Percentiles rank a stretch among this genome's conserved stretches.
Conservation (phyloP, 2,113 vertebrate species). For the Callipepla squamata region DNA sequence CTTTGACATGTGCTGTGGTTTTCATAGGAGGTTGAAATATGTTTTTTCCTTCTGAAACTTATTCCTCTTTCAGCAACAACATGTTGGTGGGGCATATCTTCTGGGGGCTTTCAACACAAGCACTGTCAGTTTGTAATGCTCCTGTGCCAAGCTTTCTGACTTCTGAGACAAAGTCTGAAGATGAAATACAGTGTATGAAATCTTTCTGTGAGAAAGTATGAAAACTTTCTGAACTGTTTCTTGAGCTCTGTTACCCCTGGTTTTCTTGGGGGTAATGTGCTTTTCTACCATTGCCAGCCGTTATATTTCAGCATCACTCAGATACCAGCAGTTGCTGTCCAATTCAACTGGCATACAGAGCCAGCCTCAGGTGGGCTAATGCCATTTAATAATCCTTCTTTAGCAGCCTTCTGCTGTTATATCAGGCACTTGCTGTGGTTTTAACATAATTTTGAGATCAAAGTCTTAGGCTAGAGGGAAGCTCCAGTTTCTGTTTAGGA, state of each 20-base stretch:
- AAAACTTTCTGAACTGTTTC: neutral
- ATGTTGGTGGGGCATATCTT: neutral
- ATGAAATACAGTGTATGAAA: neutral
- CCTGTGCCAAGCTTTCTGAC: neutral
- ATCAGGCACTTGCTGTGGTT: neutral
- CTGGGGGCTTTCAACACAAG: neutral
- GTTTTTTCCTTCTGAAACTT: neutral
- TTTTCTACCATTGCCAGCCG: neutral
- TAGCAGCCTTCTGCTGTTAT: neutral
- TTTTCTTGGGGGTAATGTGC: neutral
- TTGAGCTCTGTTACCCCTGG: neutral
- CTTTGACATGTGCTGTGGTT: neutral
- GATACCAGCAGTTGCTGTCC: neutral
- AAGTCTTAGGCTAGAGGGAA: neutral
- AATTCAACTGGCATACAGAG: neutral
- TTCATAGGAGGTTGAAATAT: neutral
- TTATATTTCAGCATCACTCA: neutral
- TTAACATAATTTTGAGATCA: neutral
- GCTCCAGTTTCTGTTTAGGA: neutral
- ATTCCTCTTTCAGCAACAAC: neutral
- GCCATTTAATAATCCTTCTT: neutral
- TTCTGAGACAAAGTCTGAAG: neutral
- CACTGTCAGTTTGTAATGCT: neutral
- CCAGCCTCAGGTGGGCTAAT: neutral
- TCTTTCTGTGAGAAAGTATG: neutral